Percentiles rank a stretch among this genome's conserved stretches.
Conservation (phyloP, 2,888 invertebrate species). For the Hedya salicella region DNA sequence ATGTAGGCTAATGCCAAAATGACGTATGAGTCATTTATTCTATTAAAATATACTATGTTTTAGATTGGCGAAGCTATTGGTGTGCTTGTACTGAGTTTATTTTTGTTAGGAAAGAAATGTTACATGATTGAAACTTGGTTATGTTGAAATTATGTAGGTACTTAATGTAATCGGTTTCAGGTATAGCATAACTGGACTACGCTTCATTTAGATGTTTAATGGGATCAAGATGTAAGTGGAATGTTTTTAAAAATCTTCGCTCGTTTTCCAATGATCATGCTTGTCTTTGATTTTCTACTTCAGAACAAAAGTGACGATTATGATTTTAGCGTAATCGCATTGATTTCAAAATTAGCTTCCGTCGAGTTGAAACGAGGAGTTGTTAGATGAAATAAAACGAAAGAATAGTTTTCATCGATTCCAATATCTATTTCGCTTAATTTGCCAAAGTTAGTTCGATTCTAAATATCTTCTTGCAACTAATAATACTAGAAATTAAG, state of each 20-base stretch:
- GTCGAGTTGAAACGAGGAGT: no score
- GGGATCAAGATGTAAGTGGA: conserved; percentile 6
- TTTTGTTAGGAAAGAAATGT: conserved; percentile 41
- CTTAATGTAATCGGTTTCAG: conserved; percentile 38
- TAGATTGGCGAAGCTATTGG: neutral
- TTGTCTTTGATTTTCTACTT: no score
- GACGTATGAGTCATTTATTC: conserved; percentile 12
- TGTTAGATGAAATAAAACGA: no score
- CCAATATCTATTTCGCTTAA: no score
- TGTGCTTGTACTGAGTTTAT: conserved; percentile 30
- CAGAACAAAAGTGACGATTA: no score
- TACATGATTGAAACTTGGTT: conserved; percentile 40
- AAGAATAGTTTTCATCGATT: no score
- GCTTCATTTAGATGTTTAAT: neutral
- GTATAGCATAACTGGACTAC: conserved; percentile 21
- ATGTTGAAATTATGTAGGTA: conserved; percentile 31
- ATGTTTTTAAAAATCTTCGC: neutral
- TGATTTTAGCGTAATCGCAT: no score
- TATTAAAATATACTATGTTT: conserved; percentile 11
- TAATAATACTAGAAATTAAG: no score
- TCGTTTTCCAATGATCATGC: neutral
- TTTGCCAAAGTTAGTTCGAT: no score
- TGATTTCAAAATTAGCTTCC: no score
- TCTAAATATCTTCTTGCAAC: no score
- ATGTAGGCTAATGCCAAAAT: conserved; percentile 5